Base-by-base conservation (phyloP, 2,888 invertebrate species). In the Hecatera dysodea region DNA sequence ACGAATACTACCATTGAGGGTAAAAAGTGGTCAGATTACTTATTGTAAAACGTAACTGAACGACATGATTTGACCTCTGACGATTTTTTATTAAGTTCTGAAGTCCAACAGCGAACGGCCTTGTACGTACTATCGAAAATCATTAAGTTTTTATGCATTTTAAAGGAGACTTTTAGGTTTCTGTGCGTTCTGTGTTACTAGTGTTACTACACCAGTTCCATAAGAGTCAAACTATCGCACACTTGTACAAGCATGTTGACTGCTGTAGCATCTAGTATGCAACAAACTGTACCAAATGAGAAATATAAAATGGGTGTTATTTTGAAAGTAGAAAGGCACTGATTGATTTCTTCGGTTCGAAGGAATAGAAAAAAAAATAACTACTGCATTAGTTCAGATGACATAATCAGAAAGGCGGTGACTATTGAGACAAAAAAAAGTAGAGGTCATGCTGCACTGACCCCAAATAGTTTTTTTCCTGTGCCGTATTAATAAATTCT, bases 1-100 rank as follows among this genome's bases (percentile, higher is more conserved):
- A 57, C 44, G 22, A 78, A 44, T 63, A 77, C 33, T 36, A 60
- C 15, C 19, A 77, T 56, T 33, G 24, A 61, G 17, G 48, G 29
- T 50, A 72, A 72, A 67, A 79, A 71, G 63, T 48, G 17, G 72
- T 64, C 78, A 33, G 52, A 67, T 64, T 24, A 53, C 73, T 62
- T 52, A 46, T 55, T 67, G n/a, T 27, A 59, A 59, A 66, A 29
- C 24, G 36, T 52, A 53, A 53, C 42, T 60, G 33, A 11, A n/a
- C 56, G 63, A 66, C 52, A 66, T 24, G 6, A 52, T 67, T 64
- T 72, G 79, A 78, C 79, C 82, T 67, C 64, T 82, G 67, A 27
- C 29, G 52, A 60, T 66, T 39, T n/a, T n/a, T 44, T 29, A 61
- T 22, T 48, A 44, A 33, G 48, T 57, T 46, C 39, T 48, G 8